These are phyloP conservation scores for Heliothis subflexa DNA, from an alignment of 1,140 invertebrate species.

Conservation along the genomic window DNA sequence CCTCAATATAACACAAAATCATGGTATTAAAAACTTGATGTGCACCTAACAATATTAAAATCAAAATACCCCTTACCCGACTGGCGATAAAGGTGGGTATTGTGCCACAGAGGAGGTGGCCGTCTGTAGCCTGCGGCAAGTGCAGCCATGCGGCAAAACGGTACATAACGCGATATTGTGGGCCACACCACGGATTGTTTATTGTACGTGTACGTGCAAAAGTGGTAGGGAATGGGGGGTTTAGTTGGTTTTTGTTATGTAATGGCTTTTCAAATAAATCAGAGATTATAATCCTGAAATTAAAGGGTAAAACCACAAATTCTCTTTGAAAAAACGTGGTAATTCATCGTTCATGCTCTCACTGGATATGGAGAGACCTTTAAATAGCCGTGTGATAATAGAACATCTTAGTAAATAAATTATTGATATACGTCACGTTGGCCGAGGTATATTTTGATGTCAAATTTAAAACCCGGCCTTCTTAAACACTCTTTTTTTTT, in stretches of 20 bases:
- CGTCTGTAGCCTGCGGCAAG: constrained; percentile 57
- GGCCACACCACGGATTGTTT: constrained; percentile 69
- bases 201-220: constrained; percentile 53
- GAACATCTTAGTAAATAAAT: too few species aligned
- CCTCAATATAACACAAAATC: background rate
- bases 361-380: too few species aligned
- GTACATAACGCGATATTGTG: constrained; percentile 79
- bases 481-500: too few species aligned
- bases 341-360: too few species aligned
- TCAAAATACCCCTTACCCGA: background rate
- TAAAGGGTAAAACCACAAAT: too few species aligned
- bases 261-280: background rate
- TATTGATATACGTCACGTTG: too few species aligned
- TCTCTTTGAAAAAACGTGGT: too few species aligned
- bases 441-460: too few species aligned
- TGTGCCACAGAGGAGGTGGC: constrained; percentile 25
- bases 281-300: too few species aligned
- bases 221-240: background rate
- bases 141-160: constrained; percentile 73
- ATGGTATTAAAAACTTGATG: background rate
- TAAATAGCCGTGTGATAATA: too few species aligned
- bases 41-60: background rate
- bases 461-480: too few species aligned
- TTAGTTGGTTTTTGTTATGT: background rate
- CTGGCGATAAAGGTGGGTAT: background rate